These are phyloP conservation scores for Amblyornis subalaris DNA, from an alignment of 2,113 vertebrate genomes.

Conservation along the genomic window DNA sequence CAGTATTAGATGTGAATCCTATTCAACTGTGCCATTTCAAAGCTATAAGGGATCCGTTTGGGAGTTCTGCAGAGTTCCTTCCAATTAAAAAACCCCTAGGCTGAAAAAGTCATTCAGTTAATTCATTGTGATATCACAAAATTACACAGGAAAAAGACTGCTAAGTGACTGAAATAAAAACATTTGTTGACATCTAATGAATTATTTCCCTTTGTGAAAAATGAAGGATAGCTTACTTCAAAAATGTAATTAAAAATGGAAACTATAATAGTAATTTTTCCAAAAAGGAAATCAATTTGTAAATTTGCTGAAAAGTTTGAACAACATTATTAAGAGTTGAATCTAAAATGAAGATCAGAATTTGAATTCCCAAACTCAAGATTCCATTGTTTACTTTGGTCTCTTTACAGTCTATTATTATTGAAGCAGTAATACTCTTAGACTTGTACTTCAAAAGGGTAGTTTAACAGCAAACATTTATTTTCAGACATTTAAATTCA, in stretches of 20 bases:
- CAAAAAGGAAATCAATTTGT: not conserved
- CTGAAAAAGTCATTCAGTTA: not conserved
- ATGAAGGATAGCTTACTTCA: not conserved
- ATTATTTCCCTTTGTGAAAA: not conserved
- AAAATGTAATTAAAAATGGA: not conserved
- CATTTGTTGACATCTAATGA: not conserved
- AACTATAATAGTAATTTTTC: not conserved
- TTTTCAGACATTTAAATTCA: not conserved
- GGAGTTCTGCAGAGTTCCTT: not conserved
- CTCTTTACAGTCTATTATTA: not conserved
- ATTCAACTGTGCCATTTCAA: not conserved
- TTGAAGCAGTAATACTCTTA: not conserved
- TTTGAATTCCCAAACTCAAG: not conserved
- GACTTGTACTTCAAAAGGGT: not conserved
- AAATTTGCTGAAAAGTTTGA: not conserved
- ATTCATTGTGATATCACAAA: not conserved
- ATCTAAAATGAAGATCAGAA: not conserved
- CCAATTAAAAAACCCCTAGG: not conserved
- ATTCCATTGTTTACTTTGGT: not conserved
- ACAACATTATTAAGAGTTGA: not conserved
- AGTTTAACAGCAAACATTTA: not conserved
- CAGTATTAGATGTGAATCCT: not conserved
- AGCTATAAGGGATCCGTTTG: not conserved
- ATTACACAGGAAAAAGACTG: not conserved
- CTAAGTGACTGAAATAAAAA: not conserved